Base-by-base conservation (phyloP, 2,888 invertebrate genomes). In the Chrysolina haemoptera region DNA sequence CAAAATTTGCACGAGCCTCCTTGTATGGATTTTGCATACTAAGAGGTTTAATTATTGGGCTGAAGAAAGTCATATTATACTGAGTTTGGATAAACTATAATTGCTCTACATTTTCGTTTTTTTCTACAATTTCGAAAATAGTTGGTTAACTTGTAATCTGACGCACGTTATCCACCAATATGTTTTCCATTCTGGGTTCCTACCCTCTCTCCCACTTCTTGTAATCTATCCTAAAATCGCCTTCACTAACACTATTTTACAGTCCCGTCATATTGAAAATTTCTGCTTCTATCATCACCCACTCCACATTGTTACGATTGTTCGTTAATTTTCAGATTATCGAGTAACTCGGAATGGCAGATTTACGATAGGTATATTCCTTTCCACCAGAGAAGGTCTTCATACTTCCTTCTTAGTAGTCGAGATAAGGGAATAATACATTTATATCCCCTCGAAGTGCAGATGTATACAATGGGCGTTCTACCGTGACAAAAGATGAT, bases 401-500 rank as follows among this genome's bases (percentile, higher is more conserved):
- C 59, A 27, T 59, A 59, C 59, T 59, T 59, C 35, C 59, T 59
- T 59, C 59, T 59, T 59, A 59, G 59, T 59, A 59, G 16, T 9
- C 50, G 27, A 55, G 50, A 68, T 67, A 65, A 65, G 50, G 20
- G 63, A 50, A 27, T 71, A 74, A 74, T 71, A 48, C 71, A 40
- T 71, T 66, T 65, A 62, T 62, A 66, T 62, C 48, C 74, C 71
- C 69, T 46, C 59, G 68, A 27, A 46, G 63, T 64, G 71, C 43
- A 68, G 70, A 76, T 68, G 65, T 69, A 68, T 71, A 68, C 68
- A 77, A 73, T 71, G 73, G 73, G 74, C 76, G 73, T 77, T 76
- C 73, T 71, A 73, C 78, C 76, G 71, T 73, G 76, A 75, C 78
- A 76, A 79, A 79, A 76, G 77, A 77, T 73, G 77, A 79, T 79